Conservation (phyloP, 64 coral and sea anemone species). For the Montipora efflorescens region DNA sequence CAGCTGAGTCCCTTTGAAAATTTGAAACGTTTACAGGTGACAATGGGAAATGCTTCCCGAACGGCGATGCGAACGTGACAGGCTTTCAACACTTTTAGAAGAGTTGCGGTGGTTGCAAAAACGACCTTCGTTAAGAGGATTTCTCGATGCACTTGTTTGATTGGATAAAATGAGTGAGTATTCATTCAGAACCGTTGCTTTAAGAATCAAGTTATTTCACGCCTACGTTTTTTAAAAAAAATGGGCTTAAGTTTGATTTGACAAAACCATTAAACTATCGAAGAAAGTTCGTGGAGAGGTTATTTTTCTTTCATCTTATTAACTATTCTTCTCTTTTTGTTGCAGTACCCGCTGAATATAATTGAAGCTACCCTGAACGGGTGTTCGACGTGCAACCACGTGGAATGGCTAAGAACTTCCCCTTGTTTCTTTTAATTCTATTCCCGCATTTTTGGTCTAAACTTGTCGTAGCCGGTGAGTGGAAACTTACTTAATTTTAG, state of each 20-base stretch:
- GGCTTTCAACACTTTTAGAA: no score
- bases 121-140: no score
- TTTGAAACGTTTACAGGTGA: no score
- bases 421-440: background rate
- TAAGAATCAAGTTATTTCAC: no score
- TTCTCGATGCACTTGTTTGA: background rate
- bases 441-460: background rate
- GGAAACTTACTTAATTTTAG: background rate
- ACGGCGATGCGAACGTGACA: background rate
- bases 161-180: background rate
- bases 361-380: background rate
- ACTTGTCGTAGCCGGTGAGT: slow-evolving; percentile 9
- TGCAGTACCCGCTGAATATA: slow-evolving; percentile 3
- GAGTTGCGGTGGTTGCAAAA: no score
- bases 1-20: no score
- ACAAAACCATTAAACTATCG: background rate
- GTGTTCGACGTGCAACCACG: slow-evolving; percentile 6
- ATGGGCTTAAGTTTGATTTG: no score
- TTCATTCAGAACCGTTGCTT: background rate
- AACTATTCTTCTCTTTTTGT: slow-evolving; percentile 3
- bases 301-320: background rate
- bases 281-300: background rate
- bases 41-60: background rate
- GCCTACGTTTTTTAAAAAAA: no score
- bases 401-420: background rate